phyloP scores from a whole-genome alignment of 1,140 invertebrate species.

The Lucilia sericata region DNA sequence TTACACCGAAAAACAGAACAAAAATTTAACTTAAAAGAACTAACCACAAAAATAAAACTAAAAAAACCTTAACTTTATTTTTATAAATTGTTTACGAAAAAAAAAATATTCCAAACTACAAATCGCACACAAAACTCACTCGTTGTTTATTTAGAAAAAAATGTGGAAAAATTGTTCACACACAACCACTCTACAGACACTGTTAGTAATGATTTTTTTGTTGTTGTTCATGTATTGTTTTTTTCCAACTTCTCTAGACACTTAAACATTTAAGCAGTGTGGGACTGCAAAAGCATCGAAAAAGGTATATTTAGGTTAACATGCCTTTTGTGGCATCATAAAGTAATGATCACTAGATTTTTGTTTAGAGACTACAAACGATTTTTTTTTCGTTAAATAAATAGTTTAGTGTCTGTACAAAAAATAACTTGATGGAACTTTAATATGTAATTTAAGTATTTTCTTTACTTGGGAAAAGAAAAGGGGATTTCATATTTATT shows the following conservation, averaged over 20 bases:
- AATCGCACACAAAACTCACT: no score
- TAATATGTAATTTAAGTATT: no score
- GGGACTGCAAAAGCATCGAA: not conserved
- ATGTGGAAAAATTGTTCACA: not conserved
- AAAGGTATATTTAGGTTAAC: not conserved
- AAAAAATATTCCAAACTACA: not conserved
- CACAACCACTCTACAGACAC: not conserved
- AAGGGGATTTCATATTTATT: no score
- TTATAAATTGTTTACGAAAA: not conserved
- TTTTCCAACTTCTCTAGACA: not conserved
- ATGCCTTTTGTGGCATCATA: conserved; percentile 15
- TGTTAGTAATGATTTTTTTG: not conserved
- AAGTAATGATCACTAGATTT: not conserved
- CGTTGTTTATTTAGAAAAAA: no score
- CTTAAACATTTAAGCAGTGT: not conserved
- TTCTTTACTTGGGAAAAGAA: no score
- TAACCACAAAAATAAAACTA: not conserved
- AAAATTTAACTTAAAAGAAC: not conserved
- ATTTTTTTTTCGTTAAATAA: no score
- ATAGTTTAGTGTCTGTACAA: no score
- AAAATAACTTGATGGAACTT: no score
- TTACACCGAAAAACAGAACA: not conserved
- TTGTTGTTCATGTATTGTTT: not conserved
- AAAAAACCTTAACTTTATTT: not conserved
- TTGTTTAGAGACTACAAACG: no score